Percentiles rank a stretch among this genome's conserved stretches.
These are phyloP conservation scores for Drosophila subsilvestris DNA, from an alignment of 2,888 invertebrate species.

Conservation along the genomic window DNA sequence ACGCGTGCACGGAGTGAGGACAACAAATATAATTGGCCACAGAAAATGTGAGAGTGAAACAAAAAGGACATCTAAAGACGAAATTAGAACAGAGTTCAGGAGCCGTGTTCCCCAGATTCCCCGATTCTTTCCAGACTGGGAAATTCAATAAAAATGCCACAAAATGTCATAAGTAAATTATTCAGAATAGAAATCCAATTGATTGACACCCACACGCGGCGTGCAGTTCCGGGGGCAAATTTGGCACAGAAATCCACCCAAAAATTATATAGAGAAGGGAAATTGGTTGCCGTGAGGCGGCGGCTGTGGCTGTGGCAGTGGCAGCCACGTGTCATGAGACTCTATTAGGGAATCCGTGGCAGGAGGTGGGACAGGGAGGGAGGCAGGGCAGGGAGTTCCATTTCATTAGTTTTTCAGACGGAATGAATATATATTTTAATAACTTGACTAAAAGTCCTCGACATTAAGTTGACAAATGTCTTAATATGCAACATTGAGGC, in stretches of 20 bases:
- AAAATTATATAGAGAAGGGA: conserved; percentile 37
- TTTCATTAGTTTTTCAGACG: conserved; percentile 14
- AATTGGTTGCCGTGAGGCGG: conserved; percentile 37
- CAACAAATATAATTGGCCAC: conserved; percentile 32
- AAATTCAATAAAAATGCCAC: conserved; percentile 64
- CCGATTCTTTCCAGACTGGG: not conserved
- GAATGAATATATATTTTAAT: conserved; percentile 50
- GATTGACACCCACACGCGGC: conserved; percentile 75
- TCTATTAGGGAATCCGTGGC: not conserved
- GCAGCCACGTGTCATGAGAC: conserved; percentile 32
- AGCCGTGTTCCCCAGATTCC: not conserved
- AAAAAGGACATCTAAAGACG: not conserved
- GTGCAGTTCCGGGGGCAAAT: conserved; percentile 59
- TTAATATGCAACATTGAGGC: conserved; percentile 57
- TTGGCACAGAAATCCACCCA: conserved; percentile 43
- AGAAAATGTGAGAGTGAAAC: conserved; percentile 3
- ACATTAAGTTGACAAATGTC: conserved; percentile 73
- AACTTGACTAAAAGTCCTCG: conserved; percentile 68
- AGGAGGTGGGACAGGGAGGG: not conserved
- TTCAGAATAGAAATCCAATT: conserved; percentile 70
- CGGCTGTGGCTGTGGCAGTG: not conserved
- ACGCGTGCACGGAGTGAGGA: conserved; percentile 67
- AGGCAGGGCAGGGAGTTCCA: not conserved
- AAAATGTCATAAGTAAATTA: conserved; percentile 74
- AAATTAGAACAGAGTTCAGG: not conserved